Evolutionary conservation across 2,113 vertebrate genomes (phyloP).

Genomic region (Rhizomys pruinosus): DNA sequence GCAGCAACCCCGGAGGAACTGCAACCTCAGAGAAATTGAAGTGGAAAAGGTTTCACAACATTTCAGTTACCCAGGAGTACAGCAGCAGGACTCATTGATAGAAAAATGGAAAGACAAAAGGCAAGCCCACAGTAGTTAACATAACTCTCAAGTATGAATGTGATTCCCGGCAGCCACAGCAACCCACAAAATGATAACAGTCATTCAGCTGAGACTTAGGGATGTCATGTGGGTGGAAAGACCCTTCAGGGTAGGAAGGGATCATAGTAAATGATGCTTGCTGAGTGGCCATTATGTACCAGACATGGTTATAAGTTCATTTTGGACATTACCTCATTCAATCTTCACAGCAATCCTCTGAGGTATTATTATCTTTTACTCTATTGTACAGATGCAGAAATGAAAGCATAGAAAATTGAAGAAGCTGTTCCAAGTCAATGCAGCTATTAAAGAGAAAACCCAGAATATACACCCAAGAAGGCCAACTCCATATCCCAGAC

Average conservation of each 20-base stretch:
- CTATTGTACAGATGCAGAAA: not conserved
- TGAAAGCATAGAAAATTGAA: not conserved
- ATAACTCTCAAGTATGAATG: constrained; percentile 62
- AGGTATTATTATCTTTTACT: not conserved
- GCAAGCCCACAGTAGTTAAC: constrained; percentile 12
- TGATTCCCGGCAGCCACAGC: not conserved
- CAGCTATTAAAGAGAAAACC: not conserved
- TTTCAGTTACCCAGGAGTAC: constrained; percentile 66
- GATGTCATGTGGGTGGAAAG: not conserved
- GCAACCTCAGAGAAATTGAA: constrained; percentile 68
- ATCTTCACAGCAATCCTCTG: not conserved
- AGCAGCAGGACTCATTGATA: constrained; percentile 70
- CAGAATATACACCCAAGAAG: not conserved
- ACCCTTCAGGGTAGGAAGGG: not conserved
- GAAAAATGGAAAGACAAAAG: constrained; percentile 70
- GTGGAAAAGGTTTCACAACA: constrained; percentile 61
- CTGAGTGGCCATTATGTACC: not conserved
- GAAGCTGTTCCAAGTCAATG: not conserved
- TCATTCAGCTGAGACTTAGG: not conserved
- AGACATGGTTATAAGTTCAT: not conserved
- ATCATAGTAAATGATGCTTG: not conserved
- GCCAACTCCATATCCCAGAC: not conserved
- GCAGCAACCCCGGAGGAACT: constrained; percentile 22
- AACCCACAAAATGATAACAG: not conserved
- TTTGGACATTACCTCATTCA: not conserved